A percentile compares a stretch with the other conserved stretches of the same genome.
Evolutionary conservation across 2,888 invertebrate species (phyloP).

Genomic region (Erebia palarica): DNA sequence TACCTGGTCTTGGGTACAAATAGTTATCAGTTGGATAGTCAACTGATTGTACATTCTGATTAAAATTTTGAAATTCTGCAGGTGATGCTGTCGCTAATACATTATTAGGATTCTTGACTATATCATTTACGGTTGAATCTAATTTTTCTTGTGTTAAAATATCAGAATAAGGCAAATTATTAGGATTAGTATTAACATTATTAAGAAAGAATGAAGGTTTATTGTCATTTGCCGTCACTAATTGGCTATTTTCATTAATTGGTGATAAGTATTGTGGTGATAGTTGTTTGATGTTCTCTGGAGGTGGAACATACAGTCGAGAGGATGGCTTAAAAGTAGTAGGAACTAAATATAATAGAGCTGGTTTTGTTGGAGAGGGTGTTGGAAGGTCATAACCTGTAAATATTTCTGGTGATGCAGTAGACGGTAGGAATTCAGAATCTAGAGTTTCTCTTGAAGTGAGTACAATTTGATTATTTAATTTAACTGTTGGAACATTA

Average conservation of each 20-base stretch:
- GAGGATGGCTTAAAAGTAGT: conserved; percentile 63
- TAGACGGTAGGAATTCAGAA: conserved; percentile 26
- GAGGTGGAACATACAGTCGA: conserved; percentile 62
- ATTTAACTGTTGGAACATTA: conserved; percentile 43
- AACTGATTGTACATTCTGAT: conserved; percentile 28
- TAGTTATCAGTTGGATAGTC: conserved; percentile 52
- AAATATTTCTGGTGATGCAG: conserved; percentile 27
- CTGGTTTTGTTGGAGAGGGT: conserved; percentile 55
- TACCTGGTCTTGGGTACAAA: conserved; percentile 48
- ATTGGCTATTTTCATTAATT: conserved; percentile 49
- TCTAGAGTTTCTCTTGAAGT: conserved; percentile 48
- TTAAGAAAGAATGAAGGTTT: conserved; percentile 49
- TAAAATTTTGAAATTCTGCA: conserved; percentile 50
- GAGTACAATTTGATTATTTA: conserved; percentile 51
- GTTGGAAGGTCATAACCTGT: conserved; percentile 49
- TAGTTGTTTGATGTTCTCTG: conserved; percentile 45
- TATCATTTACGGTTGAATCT: conserved; percentile 67
- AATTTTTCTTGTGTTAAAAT: conserved; percentile 72
- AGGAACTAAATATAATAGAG: conserved; percentile 59
- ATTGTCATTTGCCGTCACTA: conserved; percentile 47
- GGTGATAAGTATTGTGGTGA: conserved; percentile 62
- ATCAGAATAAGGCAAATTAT: conserved; percentile 69
- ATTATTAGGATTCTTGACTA: conserved; percentile 67
- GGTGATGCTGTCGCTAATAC: conserved; percentile 60
- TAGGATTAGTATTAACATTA: conserved; percentile 51